Evolutionary conservation across 2,113 vertebrate species (phyloP), one percentile per base, ranked within the genome.

Genomic region (Hypocryptadius cinnamomeus): DNA sequence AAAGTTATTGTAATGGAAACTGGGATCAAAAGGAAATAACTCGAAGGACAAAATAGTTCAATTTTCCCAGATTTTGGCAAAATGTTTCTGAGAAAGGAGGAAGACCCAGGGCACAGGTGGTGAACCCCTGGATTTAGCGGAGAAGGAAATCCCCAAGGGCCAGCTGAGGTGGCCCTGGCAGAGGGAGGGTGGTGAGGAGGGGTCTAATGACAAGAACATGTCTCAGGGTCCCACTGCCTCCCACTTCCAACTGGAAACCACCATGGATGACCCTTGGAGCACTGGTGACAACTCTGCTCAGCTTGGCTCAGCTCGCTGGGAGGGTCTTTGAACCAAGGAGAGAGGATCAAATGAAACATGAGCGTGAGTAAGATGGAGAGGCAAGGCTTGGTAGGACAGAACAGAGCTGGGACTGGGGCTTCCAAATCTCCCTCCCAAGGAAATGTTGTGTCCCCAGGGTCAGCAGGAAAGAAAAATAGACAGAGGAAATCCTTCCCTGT

Each of bases 291-390:
- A 8, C 64, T 23, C 21, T 18, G 71, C 35, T 57, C 42, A 48
- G 65, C 73, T 13, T 7, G 33, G 63, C 54, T 33, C 53, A 19
- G 54, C 35, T 54, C 18, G 3, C 24, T 19, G 30, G 40, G 54
- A n/a, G 35, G 57, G 72, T 0, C 20, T 3, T 17, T 42, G 9
- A 22, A 15, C 33, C 21, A 18, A n/a, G 20, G 15, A 11, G 28
- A 39, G 13, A 24, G 30, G 9, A 8, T 22, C 4, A n/a, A n/a
- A n/a, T n/a, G n/a, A n/a, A 51, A 21, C 16, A 9, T 4, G 1
- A 39, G 57, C 0, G 1, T 1, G 10, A 0, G 10, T 35, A 60
- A 81, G 59, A 8, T 8, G 12, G 19, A 60, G 45, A 72, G 0
- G 3, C 20, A 20, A 74, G 4, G 16, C 18, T 14, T 24, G 39